Evolutionary conservation across 2,797 vertebrate genomes (phyloP).

Genomic region (Pseudomugil tenellus): DNA sequence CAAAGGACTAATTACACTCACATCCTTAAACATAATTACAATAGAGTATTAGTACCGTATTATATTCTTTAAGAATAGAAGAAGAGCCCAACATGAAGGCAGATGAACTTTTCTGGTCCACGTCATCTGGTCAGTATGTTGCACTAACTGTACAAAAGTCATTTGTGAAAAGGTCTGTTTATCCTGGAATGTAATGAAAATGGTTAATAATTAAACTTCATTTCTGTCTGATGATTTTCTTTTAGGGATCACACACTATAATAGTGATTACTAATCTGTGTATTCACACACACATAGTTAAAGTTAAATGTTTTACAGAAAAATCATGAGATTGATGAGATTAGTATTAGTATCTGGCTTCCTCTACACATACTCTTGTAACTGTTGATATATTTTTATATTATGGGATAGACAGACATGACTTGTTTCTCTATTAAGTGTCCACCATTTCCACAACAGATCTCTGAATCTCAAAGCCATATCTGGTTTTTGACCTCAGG

Average conservation of each 20-base stretch:
- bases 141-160: neutral
- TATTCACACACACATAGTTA: too few relatives aligned
- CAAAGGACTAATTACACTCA: constrained; percentile 8
- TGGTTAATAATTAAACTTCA: neutral
- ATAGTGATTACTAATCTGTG: neutral
- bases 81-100: constrained; percentile 2
- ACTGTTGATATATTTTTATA: too few relatives aligned
- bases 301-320: neutral
- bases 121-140: neutral
- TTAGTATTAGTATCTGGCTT: too few relatives aligned
- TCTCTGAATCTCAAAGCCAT: too few relatives aligned
- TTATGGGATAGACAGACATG: too few relatives aligned
- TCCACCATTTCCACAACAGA: too few relatives aligned
- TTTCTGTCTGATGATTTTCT: neutral
- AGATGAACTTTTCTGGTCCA: too few relatives aligned
- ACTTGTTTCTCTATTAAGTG: too few relatives aligned
- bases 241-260: neutral
- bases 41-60: neutral
- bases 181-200: too few relatives aligned
- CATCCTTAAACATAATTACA: neutral
- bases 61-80: constrained; percentile 26
- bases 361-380: too few relatives aligned
- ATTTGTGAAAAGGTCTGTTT: neutral
- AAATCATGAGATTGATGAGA: too few relatives aligned
- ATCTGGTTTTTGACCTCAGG: too few relatives aligned